Conservation (phyloP, 2,113 vertebrate species). For the Dunckerocampus dactyliophorus region DNA sequence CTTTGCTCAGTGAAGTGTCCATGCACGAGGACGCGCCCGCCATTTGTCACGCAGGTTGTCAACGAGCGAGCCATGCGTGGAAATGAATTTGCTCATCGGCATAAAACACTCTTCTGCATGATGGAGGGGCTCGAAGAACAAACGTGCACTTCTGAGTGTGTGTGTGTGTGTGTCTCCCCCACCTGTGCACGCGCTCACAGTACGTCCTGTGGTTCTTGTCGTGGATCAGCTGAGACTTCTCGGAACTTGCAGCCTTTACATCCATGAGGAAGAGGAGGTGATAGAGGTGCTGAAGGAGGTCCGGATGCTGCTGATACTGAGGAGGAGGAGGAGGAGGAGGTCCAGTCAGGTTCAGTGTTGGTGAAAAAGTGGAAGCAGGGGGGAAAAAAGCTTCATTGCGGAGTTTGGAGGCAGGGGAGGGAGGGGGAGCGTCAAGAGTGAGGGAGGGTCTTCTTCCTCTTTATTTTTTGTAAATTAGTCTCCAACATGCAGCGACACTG, state of each 20-base stretch:
- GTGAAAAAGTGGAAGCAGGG: neutral
- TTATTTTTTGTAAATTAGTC: neutral
- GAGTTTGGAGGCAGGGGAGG: constrained; percentile 13
- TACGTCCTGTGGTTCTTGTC: constrained; percentile 73
- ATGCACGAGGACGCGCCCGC: constrained; percentile 24
- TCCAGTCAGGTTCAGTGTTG: neutral
- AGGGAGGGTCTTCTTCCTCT: constrained; percentile 12
- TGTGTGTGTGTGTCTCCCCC: constrained; percentile 2
- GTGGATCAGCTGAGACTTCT: constrained; percentile 77
- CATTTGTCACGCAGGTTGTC: constrained; percentile 69
- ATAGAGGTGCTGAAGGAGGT: constrained; percentile 17
- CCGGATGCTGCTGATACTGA: neutral
- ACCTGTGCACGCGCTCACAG: constrained; percentile 73
- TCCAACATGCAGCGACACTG: too few species aligned
- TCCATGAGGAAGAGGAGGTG: constrained; percentile 46
- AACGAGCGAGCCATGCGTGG: constrained; percentile 62
- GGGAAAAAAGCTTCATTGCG: constrained; percentile 48
- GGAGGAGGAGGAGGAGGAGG: neutral
- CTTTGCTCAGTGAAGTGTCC: constrained; percentile 45
- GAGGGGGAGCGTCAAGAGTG: neutral
- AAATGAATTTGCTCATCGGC: constrained; percentile 71
- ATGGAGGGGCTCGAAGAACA: too few species aligned
- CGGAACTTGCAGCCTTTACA: constrained; percentile 59
- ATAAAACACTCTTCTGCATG: constrained; percentile 36
- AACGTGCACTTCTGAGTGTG: too few species aligned